Evolutionary conservation across 2,797 vertebrate genomes (phyloP), one percentile per base, ranked within the genome.

Genomic region (Kryptolebias ocellatus): DNA sequence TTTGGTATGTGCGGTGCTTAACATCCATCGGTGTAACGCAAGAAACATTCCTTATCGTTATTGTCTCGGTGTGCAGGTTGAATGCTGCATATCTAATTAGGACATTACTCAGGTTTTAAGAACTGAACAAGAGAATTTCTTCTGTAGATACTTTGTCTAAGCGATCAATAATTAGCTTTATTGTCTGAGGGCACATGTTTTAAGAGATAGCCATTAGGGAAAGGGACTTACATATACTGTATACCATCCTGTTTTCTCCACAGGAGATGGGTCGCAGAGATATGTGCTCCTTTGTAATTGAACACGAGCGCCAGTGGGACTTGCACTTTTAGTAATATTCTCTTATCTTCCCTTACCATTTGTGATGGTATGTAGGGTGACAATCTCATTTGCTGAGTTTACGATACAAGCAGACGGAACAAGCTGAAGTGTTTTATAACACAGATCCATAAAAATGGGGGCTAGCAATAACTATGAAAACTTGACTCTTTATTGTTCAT

Each of bases 311-410:
- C 66, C 53, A 51, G 20, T 65, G 62, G 67, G 70, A 81, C 24
- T 46, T 60, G 37, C 64, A 60, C 60, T 73, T 80, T 76, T 61
- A 58, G 60, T 66, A 53, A 67, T 74, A 69, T 62, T 72, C 61
- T 80, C 67, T 77, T 67, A 79, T 86, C 74, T 80, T 28, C 62
- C 54, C 74, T 84, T 73, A 71, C 16, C 53, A 55, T 75, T 74
- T 63, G 56, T 75, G 68, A 54, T 66, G 61, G 24, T 64, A 58
- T 39, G 55, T 44, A 16, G 18, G 46, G 53, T 75, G 79, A 85
- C 67, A 76, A 86, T 79, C 84, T 77, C 61, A 76, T 83, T 83
- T 71, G 56, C 61, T 60, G 56, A 78, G 75, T 60, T 74, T 74
- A 55, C 58, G 64, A 17, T 31, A 65, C 60, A 53, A 57, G 49